Conservation (phyloP, 1,140 invertebrate species). For the Tribolium castaneum region DNA sequence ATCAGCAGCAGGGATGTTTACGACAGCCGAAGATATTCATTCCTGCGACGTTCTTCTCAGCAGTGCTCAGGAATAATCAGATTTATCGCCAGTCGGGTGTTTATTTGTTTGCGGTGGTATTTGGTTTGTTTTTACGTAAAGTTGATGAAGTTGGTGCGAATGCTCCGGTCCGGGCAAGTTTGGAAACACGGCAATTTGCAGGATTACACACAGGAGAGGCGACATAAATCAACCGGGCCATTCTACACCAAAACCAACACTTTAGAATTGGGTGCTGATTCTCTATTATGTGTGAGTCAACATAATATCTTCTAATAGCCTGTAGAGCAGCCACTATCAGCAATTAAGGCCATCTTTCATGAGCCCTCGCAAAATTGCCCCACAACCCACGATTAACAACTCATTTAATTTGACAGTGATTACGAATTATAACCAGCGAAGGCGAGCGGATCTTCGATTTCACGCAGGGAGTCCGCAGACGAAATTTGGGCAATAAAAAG, state of each 20-base stretch:
- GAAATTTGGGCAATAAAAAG: not conserved
- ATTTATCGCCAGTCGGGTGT: not conserved
- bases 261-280: slow-evolving; percentile 46
- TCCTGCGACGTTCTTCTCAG: slow-evolving; percentile 7
- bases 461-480: not conserved
- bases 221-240: slow-evolving; percentile 40
- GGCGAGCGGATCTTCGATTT: not conserved
- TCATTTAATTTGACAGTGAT: slow-evolving; percentile 34
- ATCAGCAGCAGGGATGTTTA: slow-evolving; percentile 34
- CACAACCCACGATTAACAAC: slow-evolving; percentile 27
- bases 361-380: slow-evolving; percentile 28
- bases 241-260: slow-evolving; percentile 33
- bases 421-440: slow-evolving; percentile 5
- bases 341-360: slow-evolving; percentile 46
- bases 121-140: slow-evolving; percentile 20
- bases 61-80: slow-evolving; percentile 2
- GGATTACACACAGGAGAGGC: slow-evolving; percentile 45
- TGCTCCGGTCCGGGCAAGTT: slow-evolving; percentile 7
- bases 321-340: slow-evolving; percentile 48
- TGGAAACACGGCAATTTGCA: slow-evolving; percentile 42
- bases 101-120: slow-evolving; percentile 1
- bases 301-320: slow-evolving; percentile 48
- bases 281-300: slow-evolving; percentile 45
- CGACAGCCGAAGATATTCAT: slow-evolving; percentile 19
- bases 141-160: slow-evolving; percentile 31